Percentiles rank a stretch among this genome's conserved stretches.
phyloP scores from a whole-genome alignment of 2,888 invertebrate genomes.

The Cryptosula pallasiana region DNA sequence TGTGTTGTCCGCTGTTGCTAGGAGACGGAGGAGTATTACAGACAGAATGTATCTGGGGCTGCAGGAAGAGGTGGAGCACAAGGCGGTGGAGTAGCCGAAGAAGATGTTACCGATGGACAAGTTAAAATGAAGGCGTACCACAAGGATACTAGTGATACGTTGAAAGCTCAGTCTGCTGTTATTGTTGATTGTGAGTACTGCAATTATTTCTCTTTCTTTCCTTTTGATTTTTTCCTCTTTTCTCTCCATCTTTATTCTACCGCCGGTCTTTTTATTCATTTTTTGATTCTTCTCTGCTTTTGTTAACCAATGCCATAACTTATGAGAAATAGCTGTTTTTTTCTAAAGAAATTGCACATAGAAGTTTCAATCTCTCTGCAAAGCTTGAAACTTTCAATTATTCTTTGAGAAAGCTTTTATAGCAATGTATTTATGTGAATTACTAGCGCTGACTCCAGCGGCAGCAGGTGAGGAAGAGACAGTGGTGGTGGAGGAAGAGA shows the following conservation, averaged over 20 bases:
- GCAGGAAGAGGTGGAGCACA: neutral
- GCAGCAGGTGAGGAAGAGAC: neutral
- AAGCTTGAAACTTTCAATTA: no score
- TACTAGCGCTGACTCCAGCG: neutral
- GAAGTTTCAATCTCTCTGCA: no score
- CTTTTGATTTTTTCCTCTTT: neutral
- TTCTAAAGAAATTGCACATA: no score
- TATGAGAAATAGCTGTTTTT: no score
- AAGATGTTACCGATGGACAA: neutral
- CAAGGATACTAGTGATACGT: neutral
- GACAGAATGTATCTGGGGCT: neutral
- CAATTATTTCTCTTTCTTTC: neutral
- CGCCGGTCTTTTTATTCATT: no score
- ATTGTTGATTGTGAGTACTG: constrained; percentile 16
- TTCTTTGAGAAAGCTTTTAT: no score
- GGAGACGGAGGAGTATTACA: constrained; percentile 15
- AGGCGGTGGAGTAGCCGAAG: neutral
- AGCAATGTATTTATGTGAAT: no score
- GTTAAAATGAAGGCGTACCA: neutral
- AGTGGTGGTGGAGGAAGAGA: neutral
- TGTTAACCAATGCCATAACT: no score
- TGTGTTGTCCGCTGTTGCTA: no score
- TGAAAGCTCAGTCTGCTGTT: constrained; percentile 3
- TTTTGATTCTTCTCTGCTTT: no score
- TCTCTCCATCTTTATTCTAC: no score